Evolutionary conservation across 2,888 invertebrate species (phyloP), one percentile per base, ranked within the genome.

Genomic region (Caenorhabditis angaria): DNA sequence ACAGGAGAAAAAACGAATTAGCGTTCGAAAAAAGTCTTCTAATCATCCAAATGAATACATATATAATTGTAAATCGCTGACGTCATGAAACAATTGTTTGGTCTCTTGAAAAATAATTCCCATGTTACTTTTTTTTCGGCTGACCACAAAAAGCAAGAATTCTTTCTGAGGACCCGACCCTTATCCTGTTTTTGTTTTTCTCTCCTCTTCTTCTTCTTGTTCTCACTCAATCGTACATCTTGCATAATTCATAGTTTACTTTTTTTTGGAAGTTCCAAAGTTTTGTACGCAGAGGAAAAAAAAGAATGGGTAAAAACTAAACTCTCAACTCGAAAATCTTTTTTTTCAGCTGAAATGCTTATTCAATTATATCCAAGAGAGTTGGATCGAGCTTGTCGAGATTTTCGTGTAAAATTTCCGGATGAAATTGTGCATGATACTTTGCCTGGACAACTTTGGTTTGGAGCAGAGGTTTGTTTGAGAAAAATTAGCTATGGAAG

Each of bases 391-490:
- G 87, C 87, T 18, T 82, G 84, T 79, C 91, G 97, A 54, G 96
- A 97, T 84, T 99, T 97, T 89, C 91, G 97, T 57, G 95, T 95
- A 67, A 99, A 99, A 90, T 99, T 97, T 88, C 97, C 97, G 0
- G 99, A 99, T 88, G 97, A 99, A 88, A 95, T 99, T 14, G 91
- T 97, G 80, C 97, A 97, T 89, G 97, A 99, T 88, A 97, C 95
- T 89, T 90, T 99, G 73, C 95, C 97, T 48, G 97, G 97, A 0
- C 97, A 99, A 89, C 91, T 99, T 54, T 99, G 99, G 99, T 99
- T 99, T 89, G 97, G 97, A 22, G 97, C 97, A 67, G 99, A 99
- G 92, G 94, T 93, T n/a, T 48, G 10, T 48, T 14, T 48, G 12
- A 48, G 12, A n/a, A 5, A 28, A 3, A 28, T 5, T n/a, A n/a